phyloP scores from a whole-genome alignment of 2,797 vertebrate species.

The Hapalemur alaotrensis region DNA sequence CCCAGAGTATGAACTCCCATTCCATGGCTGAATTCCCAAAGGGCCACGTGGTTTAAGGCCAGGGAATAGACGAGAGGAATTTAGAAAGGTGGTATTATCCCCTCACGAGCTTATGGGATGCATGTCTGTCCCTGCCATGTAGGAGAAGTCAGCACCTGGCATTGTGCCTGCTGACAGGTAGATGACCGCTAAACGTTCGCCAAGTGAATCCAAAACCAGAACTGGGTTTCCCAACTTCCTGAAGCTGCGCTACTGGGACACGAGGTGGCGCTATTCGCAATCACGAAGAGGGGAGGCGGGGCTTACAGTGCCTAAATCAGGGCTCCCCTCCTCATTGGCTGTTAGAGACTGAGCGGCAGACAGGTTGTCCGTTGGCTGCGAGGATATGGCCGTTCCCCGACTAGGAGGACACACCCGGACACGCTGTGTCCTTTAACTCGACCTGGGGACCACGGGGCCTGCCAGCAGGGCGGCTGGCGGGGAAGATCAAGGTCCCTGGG shows the following conservation, averaged over 20 bases:
- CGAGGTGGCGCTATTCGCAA: background rate
- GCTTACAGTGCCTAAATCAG: background rate
- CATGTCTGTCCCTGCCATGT: no score
- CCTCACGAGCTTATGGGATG: background rate
- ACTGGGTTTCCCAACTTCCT: background rate
- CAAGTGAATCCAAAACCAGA: background rate
- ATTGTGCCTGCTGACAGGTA: background rate
- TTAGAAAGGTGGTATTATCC: background rate
- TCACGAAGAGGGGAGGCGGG: fast-evolving
- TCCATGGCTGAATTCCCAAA: background rate
- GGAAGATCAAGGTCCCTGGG: no score
- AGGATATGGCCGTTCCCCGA: background rate
- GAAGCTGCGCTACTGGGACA: background rate
- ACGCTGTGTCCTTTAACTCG: fast-evolving
- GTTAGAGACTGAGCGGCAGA: background rate
- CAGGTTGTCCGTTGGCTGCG: background rate
- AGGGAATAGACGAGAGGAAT: background rate
- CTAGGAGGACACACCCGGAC: background rate
- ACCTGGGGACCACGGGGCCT: background rate
- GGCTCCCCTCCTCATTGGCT: background rate
- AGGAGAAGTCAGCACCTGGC: background rate
- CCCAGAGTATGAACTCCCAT: background rate
- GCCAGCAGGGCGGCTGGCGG: no score
- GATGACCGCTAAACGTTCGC: background rate
- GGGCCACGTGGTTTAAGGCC: background rate